Percentiles rank a stretch among this genome's conserved stretches.
phyloP scores from a whole-genome alignment of 2,797 vertebrate genomes.

The Anguilla anguilla region DNA sequence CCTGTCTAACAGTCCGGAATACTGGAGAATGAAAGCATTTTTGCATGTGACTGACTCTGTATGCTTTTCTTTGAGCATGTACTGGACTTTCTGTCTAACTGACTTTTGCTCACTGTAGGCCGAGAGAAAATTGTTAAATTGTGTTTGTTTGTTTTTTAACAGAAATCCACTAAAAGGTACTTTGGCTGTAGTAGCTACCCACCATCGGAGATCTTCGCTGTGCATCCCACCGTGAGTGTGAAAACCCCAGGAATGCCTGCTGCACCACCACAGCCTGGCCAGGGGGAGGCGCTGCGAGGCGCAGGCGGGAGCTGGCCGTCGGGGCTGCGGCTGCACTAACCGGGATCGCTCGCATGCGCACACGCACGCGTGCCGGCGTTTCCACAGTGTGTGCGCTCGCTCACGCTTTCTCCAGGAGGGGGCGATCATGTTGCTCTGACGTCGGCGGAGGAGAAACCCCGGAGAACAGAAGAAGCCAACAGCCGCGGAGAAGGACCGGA shows the following conservation, averaged over 20 bases:
- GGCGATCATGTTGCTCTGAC: slow-evolving; percentile 28
- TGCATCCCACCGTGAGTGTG: neutral
- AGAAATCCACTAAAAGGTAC: neutral
- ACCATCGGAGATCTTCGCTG: neutral
- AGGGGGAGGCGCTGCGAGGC: slow-evolving; percentile 54
- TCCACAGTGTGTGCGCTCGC: neutral
- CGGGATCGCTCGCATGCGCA: too few relatives aligned
- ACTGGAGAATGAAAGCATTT: neutral
- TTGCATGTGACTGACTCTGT: neutral
- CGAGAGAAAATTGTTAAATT: neutral
- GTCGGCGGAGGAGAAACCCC: neutral
- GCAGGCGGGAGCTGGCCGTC: slow-evolving; percentile 1
- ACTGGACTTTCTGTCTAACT: neutral
- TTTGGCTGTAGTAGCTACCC: neutral
- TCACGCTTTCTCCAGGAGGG: neutral
- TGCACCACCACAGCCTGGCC: slow-evolving; percentile 52
- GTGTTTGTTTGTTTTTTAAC: neutral
- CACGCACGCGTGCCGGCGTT: neutral
- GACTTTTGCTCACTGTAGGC: neutral
- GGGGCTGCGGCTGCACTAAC: neutral
- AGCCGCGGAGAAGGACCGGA: neutral
- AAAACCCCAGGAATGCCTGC: slow-evolving; percentile 55
- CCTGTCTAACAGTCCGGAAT: neutral
- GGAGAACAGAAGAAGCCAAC: neutral
- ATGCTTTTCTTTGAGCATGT: neutral